phyloP scores from a whole-genome alignment of 2,797 vertebrate species.

The Pipistrellus pygmaeus region DNA sequence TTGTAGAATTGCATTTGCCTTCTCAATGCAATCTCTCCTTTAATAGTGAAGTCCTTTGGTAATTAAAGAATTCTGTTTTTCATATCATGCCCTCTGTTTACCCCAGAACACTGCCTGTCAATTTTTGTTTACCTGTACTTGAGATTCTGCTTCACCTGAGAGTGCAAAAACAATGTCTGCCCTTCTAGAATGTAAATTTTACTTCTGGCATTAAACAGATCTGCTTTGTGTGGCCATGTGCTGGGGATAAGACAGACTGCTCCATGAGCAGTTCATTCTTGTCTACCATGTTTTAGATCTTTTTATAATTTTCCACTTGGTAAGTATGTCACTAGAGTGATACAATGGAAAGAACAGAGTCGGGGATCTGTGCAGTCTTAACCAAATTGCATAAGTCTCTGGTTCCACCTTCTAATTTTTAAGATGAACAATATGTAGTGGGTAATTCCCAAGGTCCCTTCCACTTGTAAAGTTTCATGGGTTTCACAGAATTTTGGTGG shows the following conservation, averaged over 20 bases:
- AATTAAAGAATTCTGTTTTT: not conserved
- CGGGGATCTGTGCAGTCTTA: not conserved
- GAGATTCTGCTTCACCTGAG: not conserved
- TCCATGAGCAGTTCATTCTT: not conserved
- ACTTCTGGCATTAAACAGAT: not conserved
- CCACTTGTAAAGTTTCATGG: not conserved
- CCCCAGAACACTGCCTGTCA: not conserved
- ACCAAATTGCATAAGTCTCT: not conserved
- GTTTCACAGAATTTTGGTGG: not conserved
- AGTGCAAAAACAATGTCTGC: not conserved
- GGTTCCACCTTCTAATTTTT: not conserved
- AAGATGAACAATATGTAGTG: not conserved
- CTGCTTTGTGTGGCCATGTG: not conserved
- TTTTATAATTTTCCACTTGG: not conserved
- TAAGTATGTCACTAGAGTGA: not conserved
- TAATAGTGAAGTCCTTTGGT: not conserved
- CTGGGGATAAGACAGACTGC: not conserved
- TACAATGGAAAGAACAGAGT: not conserved
- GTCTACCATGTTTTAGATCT: not conserved
- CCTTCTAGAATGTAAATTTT: not conserved
- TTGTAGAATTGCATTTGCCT: not conserved
- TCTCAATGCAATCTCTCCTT: not conserved
- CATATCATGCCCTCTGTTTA: not conserved
- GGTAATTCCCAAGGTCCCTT: not conserved
- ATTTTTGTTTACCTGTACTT: not conserved